These are phyloP conservation scores for Zhuqinia jingwanae DNA, from an alignment of 2,888 invertebrate genomes.

Conservation along the genomic window DNA sequence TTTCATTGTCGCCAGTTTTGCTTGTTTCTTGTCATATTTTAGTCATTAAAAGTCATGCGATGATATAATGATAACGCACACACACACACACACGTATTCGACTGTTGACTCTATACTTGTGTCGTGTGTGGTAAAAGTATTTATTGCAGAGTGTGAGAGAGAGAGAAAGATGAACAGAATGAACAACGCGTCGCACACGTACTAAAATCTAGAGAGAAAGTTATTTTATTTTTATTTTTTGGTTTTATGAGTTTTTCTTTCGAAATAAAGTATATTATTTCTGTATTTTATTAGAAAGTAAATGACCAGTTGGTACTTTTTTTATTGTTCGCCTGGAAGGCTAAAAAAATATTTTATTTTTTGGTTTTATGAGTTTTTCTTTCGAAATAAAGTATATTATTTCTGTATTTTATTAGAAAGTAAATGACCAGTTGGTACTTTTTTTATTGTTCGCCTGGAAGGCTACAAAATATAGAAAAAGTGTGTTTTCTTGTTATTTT, in stretches of 20 bases:
- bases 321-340: slow-evolving; percentile 13
- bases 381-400: too few relatives aligned
- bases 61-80: slow-evolving; percentile 34
- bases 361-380: background rate
- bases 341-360: background rate
- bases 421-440: slow-evolving; percentile 34
- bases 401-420: slow-evolving; percentile 36
- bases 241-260: background rate
- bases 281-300: slow-evolving; percentile 37
- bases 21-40: slow-evolving; percentile 28
- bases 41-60: slow-evolving; percentile 52
- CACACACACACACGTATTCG: background rate
- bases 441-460: slow-evolving; percentile 21
- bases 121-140: too few relatives aligned
- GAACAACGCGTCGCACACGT: too few relatives aligned
- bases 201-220: background rate
- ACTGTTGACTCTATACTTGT: too few relatives aligned
- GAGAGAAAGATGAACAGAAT: too few relatives aligned
- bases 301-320: slow-evolving; percentile 34
- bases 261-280: too few relatives aligned
- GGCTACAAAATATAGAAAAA: background rate
- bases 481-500: background rate
- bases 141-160: too few relatives aligned
- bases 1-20: slow-evolving; percentile 9
- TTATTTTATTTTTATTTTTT: background rate